Conservation (phyloP, 2,113 vertebrate genomes). For the Perca schrenkii region DNA sequence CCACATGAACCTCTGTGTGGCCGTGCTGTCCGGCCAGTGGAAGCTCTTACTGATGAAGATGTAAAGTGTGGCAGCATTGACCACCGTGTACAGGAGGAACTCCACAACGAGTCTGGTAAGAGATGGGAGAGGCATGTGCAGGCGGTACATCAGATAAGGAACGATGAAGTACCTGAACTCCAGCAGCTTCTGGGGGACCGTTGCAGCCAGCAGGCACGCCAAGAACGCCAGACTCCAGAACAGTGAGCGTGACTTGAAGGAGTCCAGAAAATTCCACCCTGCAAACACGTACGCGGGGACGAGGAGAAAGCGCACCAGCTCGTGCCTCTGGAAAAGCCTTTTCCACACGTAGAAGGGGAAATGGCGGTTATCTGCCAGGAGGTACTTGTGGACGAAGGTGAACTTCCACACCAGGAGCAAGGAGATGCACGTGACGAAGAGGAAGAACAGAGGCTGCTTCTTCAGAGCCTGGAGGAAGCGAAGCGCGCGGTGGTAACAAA, state of each 20-base stretch:
- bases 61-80: slow-evolving; percentile 90
- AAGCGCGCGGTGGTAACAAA: slow-evolving; percentile 84
- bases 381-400: slow-evolving; percentile 92
- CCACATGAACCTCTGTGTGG: slow-evolving; percentile 97
- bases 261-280: slow-evolving; percentile 91
- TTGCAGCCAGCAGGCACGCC: slow-evolving; percentile 86
- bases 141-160: slow-evolving; percentile 93
- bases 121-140: slow-evolving; percentile 91
- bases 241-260: slow-evolving; percentile 89
- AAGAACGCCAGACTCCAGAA: slow-evolving; percentile 93
- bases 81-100: slow-evolving; percentile 85
- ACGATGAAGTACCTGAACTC: slow-evolving; percentile 98
- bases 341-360: slow-evolving; percentile 97
- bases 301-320: slow-evolving; percentile 89
- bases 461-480: slow-evolving; percentile 86
- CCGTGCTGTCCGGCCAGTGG: slow-evolving; percentile 89
- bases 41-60: slow-evolving; percentile 93
- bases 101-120: slow-evolving; percentile 87
- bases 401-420: slow-evolving; percentile 93
- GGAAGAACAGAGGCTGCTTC: slow-evolving; percentile 85
- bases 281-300: slow-evolving; percentile 92
- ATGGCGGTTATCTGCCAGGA: slow-evolving; percentile 97
- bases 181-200: slow-evolving; percentile 93
- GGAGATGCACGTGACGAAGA: slow-evolving; percentile 69
- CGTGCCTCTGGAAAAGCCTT: slow-evolving; percentile 89